phyloP scores from a whole-genome alignment of 2,797 vertebrate species.

The Pristis pectinata region DNA sequence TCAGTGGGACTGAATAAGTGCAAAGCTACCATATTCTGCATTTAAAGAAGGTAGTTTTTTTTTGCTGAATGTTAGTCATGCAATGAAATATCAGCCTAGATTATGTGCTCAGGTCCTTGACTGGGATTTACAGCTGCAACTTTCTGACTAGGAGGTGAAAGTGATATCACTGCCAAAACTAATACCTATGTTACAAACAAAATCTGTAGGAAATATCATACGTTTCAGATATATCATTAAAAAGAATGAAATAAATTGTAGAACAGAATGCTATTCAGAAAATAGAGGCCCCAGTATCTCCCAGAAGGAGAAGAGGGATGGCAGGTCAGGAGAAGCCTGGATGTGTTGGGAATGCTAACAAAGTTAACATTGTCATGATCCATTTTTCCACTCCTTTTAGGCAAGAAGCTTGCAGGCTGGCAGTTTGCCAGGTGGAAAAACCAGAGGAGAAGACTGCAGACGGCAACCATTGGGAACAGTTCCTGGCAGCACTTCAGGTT shows the following conservation, averaged over 20 bases:
- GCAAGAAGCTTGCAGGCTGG: too few species aligned
- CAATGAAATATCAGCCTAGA: too few species aligned
- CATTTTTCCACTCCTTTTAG: too few species aligned
- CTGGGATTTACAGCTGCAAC: neutral
- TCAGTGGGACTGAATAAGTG: too few species aligned
- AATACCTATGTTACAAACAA: neutral
- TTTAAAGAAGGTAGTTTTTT: too few species aligned
- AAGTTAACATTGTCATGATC: too few species aligned
- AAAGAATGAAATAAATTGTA: neutral
- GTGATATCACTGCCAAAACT: neutral
- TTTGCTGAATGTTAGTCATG: too few species aligned
- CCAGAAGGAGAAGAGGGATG: neutral
- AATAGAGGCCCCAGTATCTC: neutral
- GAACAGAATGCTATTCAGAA: neutral
- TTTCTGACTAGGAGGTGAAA: neutral
- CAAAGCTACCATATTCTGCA: too few species aligned
- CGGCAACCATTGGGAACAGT: neutral
- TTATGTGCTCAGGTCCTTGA: neutral
- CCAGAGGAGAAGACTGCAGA: neutral
- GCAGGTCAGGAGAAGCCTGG: too few species aligned
- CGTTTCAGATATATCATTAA: neutral
- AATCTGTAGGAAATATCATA: neutral
- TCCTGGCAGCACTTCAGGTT: neutral
- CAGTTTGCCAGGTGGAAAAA: neutral
- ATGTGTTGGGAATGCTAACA: too few species aligned